Conservation (phyloP, 2,888 invertebrate species). For the Cerceris ruficornis region DNA sequence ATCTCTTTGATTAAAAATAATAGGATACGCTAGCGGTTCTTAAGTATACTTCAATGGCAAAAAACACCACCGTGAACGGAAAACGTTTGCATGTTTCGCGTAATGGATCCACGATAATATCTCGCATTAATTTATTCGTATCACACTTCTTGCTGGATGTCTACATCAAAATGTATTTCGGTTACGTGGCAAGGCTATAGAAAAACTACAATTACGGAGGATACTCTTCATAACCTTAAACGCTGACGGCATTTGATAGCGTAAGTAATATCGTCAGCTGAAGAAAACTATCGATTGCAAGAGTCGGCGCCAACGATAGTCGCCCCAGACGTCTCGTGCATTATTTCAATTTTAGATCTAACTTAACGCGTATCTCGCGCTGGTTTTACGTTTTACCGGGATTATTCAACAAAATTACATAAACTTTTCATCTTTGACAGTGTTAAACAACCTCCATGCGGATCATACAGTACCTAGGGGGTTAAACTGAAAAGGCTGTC, state of each 20-base stretch:
- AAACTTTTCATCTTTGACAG: not conserved
- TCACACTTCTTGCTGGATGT: not conserved
- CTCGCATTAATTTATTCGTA: too few relatives aligned
- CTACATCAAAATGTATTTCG: not conserved
- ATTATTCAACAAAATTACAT: not conserved
- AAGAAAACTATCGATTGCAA: slow-evolving; percentile 12
- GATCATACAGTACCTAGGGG: not conserved
- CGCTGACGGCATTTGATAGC: not conserved
- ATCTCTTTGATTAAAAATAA: too few relatives aligned
- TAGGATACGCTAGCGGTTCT: too few relatives aligned
- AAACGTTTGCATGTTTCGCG: too few relatives aligned
- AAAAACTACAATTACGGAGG: too few relatives aligned
- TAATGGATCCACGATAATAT: too few relatives aligned
- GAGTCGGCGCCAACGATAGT: slow-evolving; percentile 10
- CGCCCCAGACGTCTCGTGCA: not conserved
- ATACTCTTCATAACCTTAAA: not conserved
- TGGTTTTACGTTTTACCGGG: not conserved
- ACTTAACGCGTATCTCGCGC: not conserved
- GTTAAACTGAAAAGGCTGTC: slow-evolving; percentile 11
- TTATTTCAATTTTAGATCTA: slow-evolving; percentile 5
- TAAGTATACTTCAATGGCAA: too few relatives aligned
- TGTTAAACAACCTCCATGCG: not conserved
- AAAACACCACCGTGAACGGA: too few relatives aligned
- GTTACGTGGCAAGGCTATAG: not conserved
- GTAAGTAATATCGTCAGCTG: not conserved